phyloP scores from a whole-genome alignment of 2,113 vertebrate genomes.

The Petroica traversi region DNA sequence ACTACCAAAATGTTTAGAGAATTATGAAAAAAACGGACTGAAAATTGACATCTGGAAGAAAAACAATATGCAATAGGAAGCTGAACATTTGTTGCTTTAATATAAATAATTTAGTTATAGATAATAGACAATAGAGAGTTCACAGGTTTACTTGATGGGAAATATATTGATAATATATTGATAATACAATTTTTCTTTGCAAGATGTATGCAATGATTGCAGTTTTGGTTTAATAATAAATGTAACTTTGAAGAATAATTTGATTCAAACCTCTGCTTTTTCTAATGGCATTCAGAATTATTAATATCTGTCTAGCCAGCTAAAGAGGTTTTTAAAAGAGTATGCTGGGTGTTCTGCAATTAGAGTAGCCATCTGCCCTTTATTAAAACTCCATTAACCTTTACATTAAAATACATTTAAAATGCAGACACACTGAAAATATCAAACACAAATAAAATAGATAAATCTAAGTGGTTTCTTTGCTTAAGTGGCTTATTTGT shows the following conservation, averaged over 20 bases:
- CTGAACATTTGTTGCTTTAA: neutral
- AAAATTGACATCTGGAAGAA: neutral
- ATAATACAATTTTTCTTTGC: slow-evolving; percentile 73
- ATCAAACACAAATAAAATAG: slow-evolving; percentile 65
- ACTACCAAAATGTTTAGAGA: neutral
- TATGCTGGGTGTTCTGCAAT: slow-evolving; percentile 55
- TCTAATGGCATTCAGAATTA: slow-evolving; percentile 70
- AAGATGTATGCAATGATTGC: slow-evolving; percentile 65
- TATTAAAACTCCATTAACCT: slow-evolving; percentile 73
- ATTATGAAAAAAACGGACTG: neutral
- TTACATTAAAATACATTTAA: slow-evolving; percentile 73
- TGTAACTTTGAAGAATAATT: slow-evolving; percentile 63
- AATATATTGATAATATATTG: slow-evolving; percentile 79
- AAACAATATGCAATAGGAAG: neutral
- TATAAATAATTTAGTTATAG: slow-evolving; percentile 6
- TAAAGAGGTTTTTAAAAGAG: slow-evolving; percentile 80
- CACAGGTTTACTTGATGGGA: slow-evolving; percentile 68
- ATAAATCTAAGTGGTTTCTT: neutral
- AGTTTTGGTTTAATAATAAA: slow-evolving; percentile 77
- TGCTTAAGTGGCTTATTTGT: slow-evolving; percentile 7
- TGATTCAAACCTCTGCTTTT: slow-evolving; percentile 66
- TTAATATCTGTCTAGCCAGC: slow-evolving; percentile 73
- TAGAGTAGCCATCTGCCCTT: slow-evolving; percentile 67
- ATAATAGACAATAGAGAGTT: slow-evolving; percentile 40
- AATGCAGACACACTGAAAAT: slow-evolving; percentile 62